Evolutionary conservation across 1,140 invertebrate species (phyloP), one percentile per base, ranked within the genome.

Genomic region (Nomia melanderi): DNA sequence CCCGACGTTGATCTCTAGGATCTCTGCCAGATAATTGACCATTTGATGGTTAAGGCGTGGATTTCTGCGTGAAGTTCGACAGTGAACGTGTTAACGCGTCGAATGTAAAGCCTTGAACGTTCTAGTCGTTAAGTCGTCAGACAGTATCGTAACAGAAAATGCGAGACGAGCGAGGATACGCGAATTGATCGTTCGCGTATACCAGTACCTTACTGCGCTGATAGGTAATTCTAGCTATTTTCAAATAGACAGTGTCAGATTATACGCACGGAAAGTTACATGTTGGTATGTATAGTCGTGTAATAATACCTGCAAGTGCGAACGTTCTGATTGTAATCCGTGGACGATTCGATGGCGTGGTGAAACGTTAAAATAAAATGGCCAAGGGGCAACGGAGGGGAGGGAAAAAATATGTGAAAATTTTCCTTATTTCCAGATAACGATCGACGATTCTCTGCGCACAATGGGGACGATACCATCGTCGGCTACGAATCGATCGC

Each of bases 211-310:
- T 23, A 54, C 36, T 39, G 41, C 25, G 59, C 23, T 44, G 17
- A 63, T 54, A 39, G 31, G 25, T 53, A 73, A 41, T 73, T 36
- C 23, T 50, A 72, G 57, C 57, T 54, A 54, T 53, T 63, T 63
- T 63, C 70, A 54, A 73, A 39, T 29, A 53, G 23, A 39, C 8
- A 29, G 20, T 54, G 29, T 63, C 31, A 31, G 41, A 72, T 72
- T 23, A 5, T 64, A 41, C 12, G 60, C 23, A 12, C 29, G 31
- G 14, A 54, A 50, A 60, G 39, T 60, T 71, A 47, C 39, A 4
- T 2, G n/a, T n/a, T n/a, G n/a, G n/a, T n/a, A n/a, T n/a, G 4
- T 36, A 25, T 17, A 60, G 39, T n/a, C 8, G 57, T 36, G n/a
- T 50, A 60, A 47, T 23, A 33, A 60, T 62, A 50, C 60, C 41